phyloP scores from a whole-genome alignment of 2,113 vertebrate species.

The Lophura nycthemera region DNA sequence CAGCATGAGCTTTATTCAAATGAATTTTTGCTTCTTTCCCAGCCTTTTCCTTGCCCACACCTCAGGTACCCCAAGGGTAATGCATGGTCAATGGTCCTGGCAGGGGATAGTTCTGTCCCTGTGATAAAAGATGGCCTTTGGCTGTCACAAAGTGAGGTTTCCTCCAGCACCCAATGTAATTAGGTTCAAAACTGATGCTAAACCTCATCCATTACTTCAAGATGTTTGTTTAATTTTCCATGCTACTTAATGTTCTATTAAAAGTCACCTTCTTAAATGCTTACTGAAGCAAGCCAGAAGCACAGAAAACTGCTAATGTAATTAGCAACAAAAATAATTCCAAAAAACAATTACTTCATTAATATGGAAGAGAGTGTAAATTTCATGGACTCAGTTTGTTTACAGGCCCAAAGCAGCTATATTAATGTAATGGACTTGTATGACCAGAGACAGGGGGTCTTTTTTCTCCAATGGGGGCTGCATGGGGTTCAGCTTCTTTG shows the following conservation, averaged over 20 bases:
- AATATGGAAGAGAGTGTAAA: not conserved
- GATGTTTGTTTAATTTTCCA: constrained; percentile 71
- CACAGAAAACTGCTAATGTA: constrained; percentile 5
- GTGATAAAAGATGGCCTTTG: not conserved
- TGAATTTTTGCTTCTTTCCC: not conserved
- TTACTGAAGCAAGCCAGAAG: constrained; percentile 67
- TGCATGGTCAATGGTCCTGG: not conserved
- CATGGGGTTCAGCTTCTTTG: not conserved
- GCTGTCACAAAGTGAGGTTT: not conserved
- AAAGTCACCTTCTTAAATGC: constrained; percentile 64
- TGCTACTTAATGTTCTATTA: constrained; percentile 64
- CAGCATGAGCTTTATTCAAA: rapidly evolving
- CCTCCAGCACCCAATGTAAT: constrained; percentile 25
- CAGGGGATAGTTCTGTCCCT: rapidly evolving
- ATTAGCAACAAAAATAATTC: constrained; percentile 47
- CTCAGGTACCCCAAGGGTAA: not conserved
- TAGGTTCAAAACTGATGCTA: constrained; percentile 35
- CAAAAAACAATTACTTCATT: not conserved
- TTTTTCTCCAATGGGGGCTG: not conserved
- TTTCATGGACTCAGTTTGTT: not conserved
- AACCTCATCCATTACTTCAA: constrained; percentile 50
- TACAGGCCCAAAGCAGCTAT: not conserved
- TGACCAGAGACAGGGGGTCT: not conserved
- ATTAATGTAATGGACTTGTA: not conserved
- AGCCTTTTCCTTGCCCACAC: not conserved